phyloP scores from a whole-genome alignment of 2,888 invertebrate genomes.

The Cryptops parisi region DNA sequence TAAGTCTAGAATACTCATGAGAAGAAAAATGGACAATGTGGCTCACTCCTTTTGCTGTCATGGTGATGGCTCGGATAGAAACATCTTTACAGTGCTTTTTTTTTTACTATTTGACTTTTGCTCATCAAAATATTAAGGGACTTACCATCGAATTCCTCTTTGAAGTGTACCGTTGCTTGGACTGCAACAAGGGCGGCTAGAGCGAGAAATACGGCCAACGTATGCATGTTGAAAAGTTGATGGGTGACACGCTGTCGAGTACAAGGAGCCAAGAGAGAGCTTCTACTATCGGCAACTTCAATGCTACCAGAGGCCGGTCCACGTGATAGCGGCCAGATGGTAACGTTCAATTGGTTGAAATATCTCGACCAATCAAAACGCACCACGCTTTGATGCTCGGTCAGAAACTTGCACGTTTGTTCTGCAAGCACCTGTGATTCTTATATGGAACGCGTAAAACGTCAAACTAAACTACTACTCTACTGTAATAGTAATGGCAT shows the following conservation, averaged over 20 bases:
- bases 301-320: slow-evolving; percentile 7
- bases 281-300: background rate
- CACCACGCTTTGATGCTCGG: slow-evolving; percentile 13
- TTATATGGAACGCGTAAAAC: too few relatives aligned
- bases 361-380: slow-evolving; percentile 10
- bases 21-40: too few relatives aligned
- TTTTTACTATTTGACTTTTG: too few relatives aligned
- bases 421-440: too few relatives aligned
- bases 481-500: too few relatives aligned
- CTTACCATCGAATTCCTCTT: slow-evolving; percentile 16
- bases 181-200: background rate
- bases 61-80: too few relatives aligned
- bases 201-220: background rate
- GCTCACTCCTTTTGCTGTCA: too few relatives aligned
- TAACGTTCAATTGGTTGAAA: slow-evolving; percentile 12
- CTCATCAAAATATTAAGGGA: background rate
- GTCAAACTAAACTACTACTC: too few relatives aligned
- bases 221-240: background rate
- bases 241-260: too few relatives aligned
- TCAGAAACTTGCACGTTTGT: too few relatives aligned
- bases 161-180: slow-evolving; percentile 12
- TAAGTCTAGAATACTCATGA: background rate
- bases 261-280: slow-evolving; percentile 2
- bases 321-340: slow-evolving; percentile 18
- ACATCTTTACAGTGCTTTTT: too few relatives aligned